Base-by-base conservation (phyloP, 2,797 vertebrate species). In the Xenopus petersii region DNA sequence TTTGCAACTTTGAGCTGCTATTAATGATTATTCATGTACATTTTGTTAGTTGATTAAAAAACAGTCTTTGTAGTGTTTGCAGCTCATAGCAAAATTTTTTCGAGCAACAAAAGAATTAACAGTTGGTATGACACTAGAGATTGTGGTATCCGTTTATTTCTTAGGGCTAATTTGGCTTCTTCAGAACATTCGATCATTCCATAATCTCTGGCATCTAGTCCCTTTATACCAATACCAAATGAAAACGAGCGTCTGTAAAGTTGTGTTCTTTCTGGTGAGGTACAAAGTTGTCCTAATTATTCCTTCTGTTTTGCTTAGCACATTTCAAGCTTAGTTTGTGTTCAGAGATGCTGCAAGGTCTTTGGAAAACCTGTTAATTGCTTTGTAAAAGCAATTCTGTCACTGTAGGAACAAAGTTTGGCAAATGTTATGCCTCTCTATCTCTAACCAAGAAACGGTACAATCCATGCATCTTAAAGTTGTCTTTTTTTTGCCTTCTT, bases 81-180 rank as follows among this genome's bases (percentile, higher is more conserved):
- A 83, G 81, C 75, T 84, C 78, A 81, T 81, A 82, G 68, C 80
- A 83, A 86, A 80, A 64, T 86, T 70, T 80, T 84, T 84, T 79
- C 79, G 73, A 81, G 79, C 67, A 81, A 79, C 74, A 79, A 84
- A 87, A 83, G 74, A 80, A 66, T 74, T 79, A 82, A 81, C 81
- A 81, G 75, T 80, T 84, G 82, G 75, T 64, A 36, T 81, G 81
- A 82, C 81, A 81, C 80, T 82, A 81, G 75, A 84, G 79, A 82
- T 74, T 79, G 79, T 85, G 75, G 70, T 80, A 85, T 82, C 71
- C 62, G 71, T 85, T 84, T 82, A 82, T 87, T 87, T 84, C 83
- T 86, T 82, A 65, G 79, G 83, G 83, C 70, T 87, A 79, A 84
- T 84, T 88, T 81, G 74, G 66, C 75, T 83, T 79, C 81, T 83